Base-by-base conservation (phyloP, 2,888 invertebrate genomes). In the Protodeltote pygarga region DNA sequence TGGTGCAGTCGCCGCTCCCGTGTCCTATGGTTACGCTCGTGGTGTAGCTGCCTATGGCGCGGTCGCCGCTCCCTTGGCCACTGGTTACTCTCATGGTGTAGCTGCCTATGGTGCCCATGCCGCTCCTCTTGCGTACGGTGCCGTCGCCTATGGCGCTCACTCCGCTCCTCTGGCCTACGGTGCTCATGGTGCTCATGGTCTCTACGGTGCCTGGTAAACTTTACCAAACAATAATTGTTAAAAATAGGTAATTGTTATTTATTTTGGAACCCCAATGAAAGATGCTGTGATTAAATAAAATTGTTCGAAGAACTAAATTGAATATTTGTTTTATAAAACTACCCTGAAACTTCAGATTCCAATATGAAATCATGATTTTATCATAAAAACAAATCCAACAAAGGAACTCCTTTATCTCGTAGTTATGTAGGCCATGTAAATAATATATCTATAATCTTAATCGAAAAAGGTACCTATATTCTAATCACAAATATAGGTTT, bases 161-260 rank as follows among this genome's bases (percentile, higher is more conserved):
- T 83, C 85, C 41, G 83, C 85, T 58, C 77, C 85, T 14, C 28
- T 64, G 3, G 74, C 42, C 66, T 46, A 76, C 75, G 65, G 67
- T 13, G 75, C 74, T 3, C 71, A 73, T 19, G 72, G 70, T 20
- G 65, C 65, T 35, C 55, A 76, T 54, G 83, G 79, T 41, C 60
- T 47, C 3, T 45, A 62, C 11, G 66, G 75, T 10, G 65, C 71
- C 28, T 68, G n/a, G n/a, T n/a, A n/a, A 69, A 29, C 61, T 70
- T 25, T 79, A 79, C 71, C 73, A 32, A 54, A 38, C 35, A 51
- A 33, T 37, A 41, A 35, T 46, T 53, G n/a, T n/a, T n/a, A n/a
- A n/a, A n/a, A n/a, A n/a, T n/a, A n/a, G n/a, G 62, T 40, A 55
- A 52, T 60, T 51, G 51, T 60, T 67, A 60, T 63, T 60, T 61